Evolutionary conservation across 2,888 invertebrate genomes (phyloP), one percentile per base, ranked within the genome.

Genomic region (Oeneis ivallda): DNA sequence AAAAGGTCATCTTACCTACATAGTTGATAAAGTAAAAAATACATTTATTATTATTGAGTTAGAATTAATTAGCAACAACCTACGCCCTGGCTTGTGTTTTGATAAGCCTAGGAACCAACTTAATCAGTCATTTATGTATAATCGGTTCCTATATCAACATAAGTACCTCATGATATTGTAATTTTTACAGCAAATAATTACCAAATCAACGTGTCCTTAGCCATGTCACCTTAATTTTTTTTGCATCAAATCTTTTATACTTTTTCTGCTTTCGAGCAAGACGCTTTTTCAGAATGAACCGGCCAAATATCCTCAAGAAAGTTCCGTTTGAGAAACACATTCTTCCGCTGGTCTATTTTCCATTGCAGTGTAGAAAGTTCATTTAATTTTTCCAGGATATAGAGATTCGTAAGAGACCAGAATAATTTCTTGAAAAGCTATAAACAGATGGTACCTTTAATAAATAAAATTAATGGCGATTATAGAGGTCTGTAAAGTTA

Each of bases 141-240:
- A 26, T 1, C 26, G 26, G 26, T 26, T 26, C 26, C 26, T 26
- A 26, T 26, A 26, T 26, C 0, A 26, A 26, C 26, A 4, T 26
- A 26, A 26, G 5, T 26, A 26, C 26, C 26, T 26, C n/a, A n/a
- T n/a, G n/a, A n/a, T n/a, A 26, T 5, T 1, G 26, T 6, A 11
- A 13, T 13, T 26, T 26, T 11, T 50, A 26, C 8, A 50, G 13
- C 11, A 26, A 1, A n/a, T 57, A 63, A 32, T 74, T 77, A 75
- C 87, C 84, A 89, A 82, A 82, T 83, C 65, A 82, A 79, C 72
- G 83, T 68, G 72, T 78, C 56, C 80, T 83, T 68, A 85, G 84
- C 88, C 89, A 90, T 89, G 79, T 75, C 79, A 83, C 83, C 70
- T 80, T 84, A n/a, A 78, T 62, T 58, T 73, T 73, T 68, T 79